Base-by-base conservation (phyloP, 1,140 invertebrate genomes). In the Temnothorax curvispinosus region DNA sequence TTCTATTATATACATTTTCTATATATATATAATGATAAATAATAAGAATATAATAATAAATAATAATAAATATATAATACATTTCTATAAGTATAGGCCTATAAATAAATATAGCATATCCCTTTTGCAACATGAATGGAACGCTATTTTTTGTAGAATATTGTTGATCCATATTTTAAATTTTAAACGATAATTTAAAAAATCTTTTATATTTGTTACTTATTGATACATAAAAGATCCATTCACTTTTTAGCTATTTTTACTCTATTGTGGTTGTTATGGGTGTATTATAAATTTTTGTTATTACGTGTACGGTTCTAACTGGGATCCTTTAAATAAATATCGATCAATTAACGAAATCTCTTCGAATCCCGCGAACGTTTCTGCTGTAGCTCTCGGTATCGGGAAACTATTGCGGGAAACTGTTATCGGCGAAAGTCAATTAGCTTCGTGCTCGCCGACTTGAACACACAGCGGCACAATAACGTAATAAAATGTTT, bases 401-500 rank as follows among this genome's bases (percentile, higher is more conserved):
- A 84, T 84, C 56, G 80, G 54, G 80, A 84, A 84, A 84, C 80
- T 84, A 84, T 84, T 38, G 80, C 54, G 69, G 52, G 69, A 75
- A 84, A 84, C 69, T 75, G 80, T 84, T 84, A 84, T 62, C 80
- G 69, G 69, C 41, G 69, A 84, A 84, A 84, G 80, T 84, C 80
- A 84, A 84, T 84, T 84, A 84, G 69, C 41, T 82, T 56, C 67
- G 52, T 74, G 67, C 80, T 74, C 69, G 69, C 27, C 52, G 47
- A 27, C 27, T 56, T 75, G 54, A 84, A 60, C 69, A 84, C 54
- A 84, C 41, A 84, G 41, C 32, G 8, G 47, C 41, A 54, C 80
- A 84, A 84, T 84, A 84, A 84, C 74, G 54, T 74, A 84, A 84
- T 84, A 84, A 84, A 75, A 84, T 84, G 80, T 84, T 84, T 84